A percentile compares a stretch with the other conserved stretches of the same genome.
These are phyloP conservation scores for Plodia interpunctella DNA, from an alignment of 1,140 invertebrate genomes.

Conservation along the genomic window DNA sequence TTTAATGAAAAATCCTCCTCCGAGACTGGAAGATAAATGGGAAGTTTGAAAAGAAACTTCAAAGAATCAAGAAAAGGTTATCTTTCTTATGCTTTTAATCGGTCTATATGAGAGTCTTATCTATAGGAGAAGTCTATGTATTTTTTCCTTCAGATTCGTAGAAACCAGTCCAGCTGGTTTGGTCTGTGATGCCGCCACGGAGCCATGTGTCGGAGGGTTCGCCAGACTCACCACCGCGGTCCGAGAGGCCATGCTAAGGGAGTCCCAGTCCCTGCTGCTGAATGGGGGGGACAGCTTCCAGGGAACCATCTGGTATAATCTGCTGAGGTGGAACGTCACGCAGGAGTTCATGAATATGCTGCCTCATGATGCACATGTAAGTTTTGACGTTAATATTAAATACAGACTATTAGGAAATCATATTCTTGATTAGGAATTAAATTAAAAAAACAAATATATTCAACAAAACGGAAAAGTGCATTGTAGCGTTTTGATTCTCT, in stretches of 20 bases:
- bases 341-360: constrained; percentile 84
- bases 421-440: too few relatives aligned
- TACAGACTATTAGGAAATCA: too few relatives aligned
- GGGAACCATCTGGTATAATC: constrained; percentile 86
- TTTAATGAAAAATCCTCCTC: too few relatives aligned
- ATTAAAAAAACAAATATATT: too few relatives aligned
- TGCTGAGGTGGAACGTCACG: constrained; percentile 82
- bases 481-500: too few relatives aligned
- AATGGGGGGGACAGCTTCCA: constrained; percentile 88
- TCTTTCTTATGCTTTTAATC: too few relatives aligned
- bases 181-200: constrained; percentile 69
- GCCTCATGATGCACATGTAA: constrained; percentile 85
- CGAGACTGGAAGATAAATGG: too few relatives aligned
- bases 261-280: constrained; percentile 80
- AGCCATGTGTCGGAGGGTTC: constrained; percentile 81
- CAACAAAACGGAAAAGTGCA: too few relatives aligned
- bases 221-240: constrained; percentile 78
- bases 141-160: constrained; percentile 79
- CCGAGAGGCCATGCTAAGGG: constrained; percentile 64
- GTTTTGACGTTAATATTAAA: constrained; percentile 22
- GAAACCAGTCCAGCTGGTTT: constrained; percentile 78
- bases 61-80: too few relatives aligned
- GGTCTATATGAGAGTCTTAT: too few relatives aligned
- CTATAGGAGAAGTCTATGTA: too few relatives aligned
- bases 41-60: too few relatives aligned